Conservation (phyloP, 2,113 vertebrate genomes). For the Chrysemys picta region DNA sequence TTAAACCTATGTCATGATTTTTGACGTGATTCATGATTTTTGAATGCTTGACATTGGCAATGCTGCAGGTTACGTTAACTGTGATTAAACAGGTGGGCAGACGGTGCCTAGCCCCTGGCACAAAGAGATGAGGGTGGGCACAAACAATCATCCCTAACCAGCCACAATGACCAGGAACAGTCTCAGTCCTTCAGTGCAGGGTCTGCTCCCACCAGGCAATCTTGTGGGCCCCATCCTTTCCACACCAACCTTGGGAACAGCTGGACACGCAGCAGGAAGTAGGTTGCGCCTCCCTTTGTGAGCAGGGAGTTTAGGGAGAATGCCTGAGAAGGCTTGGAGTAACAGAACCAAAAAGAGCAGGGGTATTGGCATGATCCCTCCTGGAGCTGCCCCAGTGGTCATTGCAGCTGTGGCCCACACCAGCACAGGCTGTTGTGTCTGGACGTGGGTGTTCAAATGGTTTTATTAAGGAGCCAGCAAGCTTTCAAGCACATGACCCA, state of each 20-base stretch:
- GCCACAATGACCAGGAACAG: neutral
- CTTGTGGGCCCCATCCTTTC: neutral
- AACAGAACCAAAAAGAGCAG: neutral
- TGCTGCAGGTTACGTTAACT: neutral
- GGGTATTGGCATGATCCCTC: neutral
- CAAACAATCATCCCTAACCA: neutral
- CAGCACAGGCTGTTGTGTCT: fast-evolving
- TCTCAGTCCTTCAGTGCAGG: neutral
- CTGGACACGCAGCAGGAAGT: neutral
- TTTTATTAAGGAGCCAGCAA: conserved; percentile 2
- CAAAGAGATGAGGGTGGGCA: neutral
- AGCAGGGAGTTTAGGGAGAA: neutral
- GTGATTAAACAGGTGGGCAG: neutral
- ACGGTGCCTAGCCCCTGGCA: neutral
- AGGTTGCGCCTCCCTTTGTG: fast-evolving
- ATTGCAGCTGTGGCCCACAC: neutral
- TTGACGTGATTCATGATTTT: neutral
- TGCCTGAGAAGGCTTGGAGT: neutral
- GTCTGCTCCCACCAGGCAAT: neutral
- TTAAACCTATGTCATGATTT: neutral
- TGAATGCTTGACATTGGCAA: neutral
- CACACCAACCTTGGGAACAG: neutral
- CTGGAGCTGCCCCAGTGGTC: fast-evolving
- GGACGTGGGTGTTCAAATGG: neutral
- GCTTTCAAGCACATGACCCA: neutral